Conservation (phyloP, 2,113 vertebrate species). For the Leucoraja erinaceus region DNA sequence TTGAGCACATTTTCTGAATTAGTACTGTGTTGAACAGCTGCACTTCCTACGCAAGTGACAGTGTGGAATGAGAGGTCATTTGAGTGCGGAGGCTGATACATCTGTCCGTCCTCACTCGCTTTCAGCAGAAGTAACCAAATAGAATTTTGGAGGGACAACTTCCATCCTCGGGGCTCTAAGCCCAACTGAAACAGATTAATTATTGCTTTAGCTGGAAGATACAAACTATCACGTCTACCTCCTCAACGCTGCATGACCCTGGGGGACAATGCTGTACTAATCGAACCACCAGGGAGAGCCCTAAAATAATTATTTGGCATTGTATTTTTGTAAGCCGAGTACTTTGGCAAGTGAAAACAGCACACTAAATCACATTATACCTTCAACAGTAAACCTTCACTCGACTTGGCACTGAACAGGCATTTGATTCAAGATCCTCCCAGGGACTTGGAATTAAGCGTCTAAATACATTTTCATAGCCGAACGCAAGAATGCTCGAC, state of each 20-base stretch:
- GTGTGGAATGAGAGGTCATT: background rate
- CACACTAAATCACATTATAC: slow-evolving; percentile 30
- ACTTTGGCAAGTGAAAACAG: background rate
- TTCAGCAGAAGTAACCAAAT: background rate
- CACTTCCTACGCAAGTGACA: background rate
- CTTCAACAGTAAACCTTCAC: background rate
- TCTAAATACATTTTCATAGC: slow-evolving; percentile 18
- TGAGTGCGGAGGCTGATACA: too few relatives aligned
- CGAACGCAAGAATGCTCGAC: background rate
- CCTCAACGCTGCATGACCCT: background rate
- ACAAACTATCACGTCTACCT: background rate
- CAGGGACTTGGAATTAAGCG: background rate
- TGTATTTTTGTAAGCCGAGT: background rate
- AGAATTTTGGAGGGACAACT: background rate
- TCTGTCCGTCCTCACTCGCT: background rate
- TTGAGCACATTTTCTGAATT: too few relatives aligned
- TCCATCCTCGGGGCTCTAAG: background rate
- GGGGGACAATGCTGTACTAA: background rate
- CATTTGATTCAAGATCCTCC: slow-evolving; percentile 30
- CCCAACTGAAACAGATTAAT: background rate
- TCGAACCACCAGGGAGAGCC: background rate
- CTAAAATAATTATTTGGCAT: background rate
- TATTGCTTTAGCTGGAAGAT: too few relatives aligned
- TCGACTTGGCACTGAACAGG: background rate
- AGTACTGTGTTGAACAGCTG: background rate